Conservation (phyloP, 1,140 invertebrate species). For the Contarinia nasturtii region DNA sequence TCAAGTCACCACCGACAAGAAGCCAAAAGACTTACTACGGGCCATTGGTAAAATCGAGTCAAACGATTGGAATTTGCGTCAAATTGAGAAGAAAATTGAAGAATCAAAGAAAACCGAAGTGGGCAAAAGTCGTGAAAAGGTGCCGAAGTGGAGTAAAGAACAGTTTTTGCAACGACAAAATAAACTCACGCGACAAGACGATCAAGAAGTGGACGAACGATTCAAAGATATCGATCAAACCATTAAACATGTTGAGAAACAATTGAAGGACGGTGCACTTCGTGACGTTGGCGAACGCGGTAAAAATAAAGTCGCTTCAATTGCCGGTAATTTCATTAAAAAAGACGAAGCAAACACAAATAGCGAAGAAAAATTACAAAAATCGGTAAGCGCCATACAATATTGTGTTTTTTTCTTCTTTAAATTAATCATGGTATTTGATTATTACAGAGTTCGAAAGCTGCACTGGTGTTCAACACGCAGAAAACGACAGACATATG, state of each 20-base stretch:
- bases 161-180: conserved; percentile 66
- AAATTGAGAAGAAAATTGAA: conserved; percentile 78
- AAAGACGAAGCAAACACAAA: conserved; percentile 31
- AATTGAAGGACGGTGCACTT: conserved; percentile 57
- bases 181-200: conserved; percentile 46
- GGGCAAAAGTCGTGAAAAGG: conserved; percentile 54
- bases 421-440: conserved; percentile 8
- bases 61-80: conserved; percentile 80
- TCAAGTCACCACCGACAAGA: conserved; percentile 39
- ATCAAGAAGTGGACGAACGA: conserved; percentile 35
- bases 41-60: conserved; percentile 80
- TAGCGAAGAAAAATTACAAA: conserved; percentile 31
- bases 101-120: conserved; percentile 48
- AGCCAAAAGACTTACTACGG: conserved; percentile 67
- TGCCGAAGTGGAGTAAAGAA: conserved; percentile 78
- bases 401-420: conserved; percentile 3
- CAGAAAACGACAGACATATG: conserved; percentile 57
- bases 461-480: conserved; percentile 33
- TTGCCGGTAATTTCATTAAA: conserved; percentile 61
- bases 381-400: conserved; percentile 34
- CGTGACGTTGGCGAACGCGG: conserved; percentile 44
- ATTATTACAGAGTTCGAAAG: conserved; percentile 31
- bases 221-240: conserved; percentile 59
- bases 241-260: conserved; percentile 57
- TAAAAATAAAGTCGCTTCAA: conserved; percentile 69